phyloP scores from a whole-genome alignment of 1,140 invertebrate genomes.

The Hycleus phaleratus region DNA sequence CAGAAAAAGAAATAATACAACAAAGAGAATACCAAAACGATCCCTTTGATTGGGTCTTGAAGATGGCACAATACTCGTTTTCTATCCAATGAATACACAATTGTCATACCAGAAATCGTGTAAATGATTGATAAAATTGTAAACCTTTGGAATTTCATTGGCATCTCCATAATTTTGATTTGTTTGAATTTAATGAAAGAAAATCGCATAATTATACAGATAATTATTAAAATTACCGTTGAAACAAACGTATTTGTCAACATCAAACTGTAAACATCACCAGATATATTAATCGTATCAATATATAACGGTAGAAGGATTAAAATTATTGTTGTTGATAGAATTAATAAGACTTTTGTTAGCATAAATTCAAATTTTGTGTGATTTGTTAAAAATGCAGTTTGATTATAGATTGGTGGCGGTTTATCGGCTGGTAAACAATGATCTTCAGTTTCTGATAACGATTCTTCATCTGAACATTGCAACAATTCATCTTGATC shows the following conservation, averaged over 20 bases:
- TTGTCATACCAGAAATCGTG: slow-evolving; percentile 24
- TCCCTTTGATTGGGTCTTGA: slow-evolving; percentile 53
- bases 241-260: slow-evolving; percentile 24
- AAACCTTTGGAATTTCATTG: slow-evolving; percentile 23
- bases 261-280: slow-evolving; percentile 32
- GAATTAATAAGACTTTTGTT: slow-evolving; percentile 25
- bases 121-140: slow-evolving; percentile 25
- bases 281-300: slow-evolving; percentile 26
- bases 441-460: slow-evolving; percentile 28
- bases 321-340: slow-evolving; percentile 26
- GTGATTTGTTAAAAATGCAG: slow-evolving; percentile 19
- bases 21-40: slow-evolving; percentile 49
- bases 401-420: slow-evolving; percentile 11
- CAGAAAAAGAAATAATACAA: slow-evolving; percentile 55
- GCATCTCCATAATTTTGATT: slow-evolving; percentile 24
- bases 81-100: slow-evolving; percentile 33
- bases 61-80: slow-evolving; percentile 50
- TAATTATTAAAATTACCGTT: slow-evolving; percentile 18
- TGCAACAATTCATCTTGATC: slow-evolving; percentile 30
- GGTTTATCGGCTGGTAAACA: slow-evolving; percentile 23
- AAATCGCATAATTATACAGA: slow-evolving; percentile 21
- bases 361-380: slow-evolving; percentile 32
- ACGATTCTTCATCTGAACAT: slow-evolving; percentile 26
- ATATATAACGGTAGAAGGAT: slow-evolving; percentile 34
- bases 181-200: slow-evolving; percentile 25